Base-by-base conservation (phyloP, 1,140 invertebrate genomes). In the Drosophila sproati region DNA sequence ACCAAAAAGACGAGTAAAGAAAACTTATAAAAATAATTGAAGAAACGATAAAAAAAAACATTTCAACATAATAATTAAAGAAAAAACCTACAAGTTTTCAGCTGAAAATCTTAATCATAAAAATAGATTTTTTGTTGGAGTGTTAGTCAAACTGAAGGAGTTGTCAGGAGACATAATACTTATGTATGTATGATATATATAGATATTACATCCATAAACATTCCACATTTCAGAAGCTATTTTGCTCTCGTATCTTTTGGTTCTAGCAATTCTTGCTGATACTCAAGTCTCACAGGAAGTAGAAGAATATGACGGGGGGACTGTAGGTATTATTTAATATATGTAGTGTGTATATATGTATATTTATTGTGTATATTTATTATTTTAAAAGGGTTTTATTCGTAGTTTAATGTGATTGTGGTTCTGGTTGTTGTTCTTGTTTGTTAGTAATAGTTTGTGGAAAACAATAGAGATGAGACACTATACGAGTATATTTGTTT, bases 31-130 rank as follows among this genome's bases (percentile, higher is more conserved):
- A 77, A 56, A 56, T 37, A 47, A 77, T 56, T 73, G 64, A 75
- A 55, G 34, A 8, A 86, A 69, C 54, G 20, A 51, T 77, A 79
- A 64, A 60, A 12, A 7, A 29, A 57, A 34, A 62, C 41, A 20
- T 39, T 29, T 72, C 71, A 66, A 70, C 34, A 60, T 78, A 54
- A 12, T 32, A 62, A 56, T 54, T 45, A 82, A 77, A 75, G 41
- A 29, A 61, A n/a, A 66, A 67, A 59, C 32, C 59, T 72, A 77
- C 48, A 80, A 76, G 68, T 82, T 80, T 92, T 92, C 78, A 86
- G 75, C 82, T 92, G 80, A 92, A 92, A 91, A 90, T 91, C 88
- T 20, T 20, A 20, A 20, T 20, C 20, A 54, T 5, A 69, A 56
- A 48, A 62, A 64, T 43, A 56, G 57, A 61, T 81, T 59, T 63